These are phyloP conservation scores for Eulemur macaco DNA, from an alignment of 2,113 vertebrate genomes.

Conservation along the genomic window DNA sequence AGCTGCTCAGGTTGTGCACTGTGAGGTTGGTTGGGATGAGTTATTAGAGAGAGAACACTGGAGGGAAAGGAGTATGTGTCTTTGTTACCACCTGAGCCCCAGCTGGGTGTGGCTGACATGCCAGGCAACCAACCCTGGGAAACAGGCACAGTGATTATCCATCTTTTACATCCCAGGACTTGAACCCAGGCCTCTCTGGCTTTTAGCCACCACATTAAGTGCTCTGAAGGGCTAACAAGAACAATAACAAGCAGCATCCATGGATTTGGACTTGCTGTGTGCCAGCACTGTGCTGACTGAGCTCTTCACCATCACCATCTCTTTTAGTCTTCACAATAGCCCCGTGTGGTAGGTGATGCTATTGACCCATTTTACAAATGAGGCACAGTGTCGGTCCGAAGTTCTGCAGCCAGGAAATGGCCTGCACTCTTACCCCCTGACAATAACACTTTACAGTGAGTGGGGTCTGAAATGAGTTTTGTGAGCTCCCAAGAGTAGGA, in stretches of 20 bases:
- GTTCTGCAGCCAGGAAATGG: background rate
- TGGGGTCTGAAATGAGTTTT: background rate
- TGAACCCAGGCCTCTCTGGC: background rate
- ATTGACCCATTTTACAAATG: background rate
- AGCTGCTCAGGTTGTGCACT: background rate
- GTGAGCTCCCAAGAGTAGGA: background rate
- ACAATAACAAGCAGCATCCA: background rate
- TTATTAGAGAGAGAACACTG: background rate
- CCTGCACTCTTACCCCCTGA: background rate
- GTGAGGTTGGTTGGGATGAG: background rate
- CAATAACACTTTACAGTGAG: rapidly evolving
- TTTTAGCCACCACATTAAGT: background rate
- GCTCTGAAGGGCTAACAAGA: background rate
- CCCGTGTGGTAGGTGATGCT: background rate
- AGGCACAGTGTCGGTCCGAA: background rate
- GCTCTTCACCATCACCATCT: background rate
- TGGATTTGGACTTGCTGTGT: background rate
- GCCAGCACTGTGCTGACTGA: background rate
- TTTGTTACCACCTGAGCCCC: background rate
- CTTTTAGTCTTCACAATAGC: background rate
- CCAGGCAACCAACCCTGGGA: background rate
- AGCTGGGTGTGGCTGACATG: background rate
- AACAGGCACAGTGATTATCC: background rate
- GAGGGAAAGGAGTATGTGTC: background rate
- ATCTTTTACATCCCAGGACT: background rate